phyloP scores from a whole-genome alignment of 1,140 invertebrate genomes.

The Psix sp. region DNA sequence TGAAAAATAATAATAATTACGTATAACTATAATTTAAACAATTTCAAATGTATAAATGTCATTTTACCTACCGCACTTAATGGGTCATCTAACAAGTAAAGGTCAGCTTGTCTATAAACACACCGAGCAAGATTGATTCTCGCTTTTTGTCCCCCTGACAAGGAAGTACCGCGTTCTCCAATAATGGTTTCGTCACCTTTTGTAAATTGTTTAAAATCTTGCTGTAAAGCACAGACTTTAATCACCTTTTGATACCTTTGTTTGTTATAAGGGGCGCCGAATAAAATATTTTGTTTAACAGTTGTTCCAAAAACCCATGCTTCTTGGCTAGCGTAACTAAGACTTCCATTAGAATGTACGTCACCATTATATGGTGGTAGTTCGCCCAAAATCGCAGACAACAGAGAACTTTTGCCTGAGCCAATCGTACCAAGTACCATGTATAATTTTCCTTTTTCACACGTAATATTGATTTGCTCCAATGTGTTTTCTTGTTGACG shows the following conservation, averaged over 20 bases:
- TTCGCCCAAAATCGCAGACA: conserved; percentile 82
- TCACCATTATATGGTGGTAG: conserved; percentile 79
- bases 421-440: conserved; percentile 82
- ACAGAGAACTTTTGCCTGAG: conserved; percentile 80
- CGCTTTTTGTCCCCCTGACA: conserved; percentile 92
- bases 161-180: conserved; percentile 87
- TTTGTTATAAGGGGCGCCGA: conserved; percentile 82
- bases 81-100: conserved; percentile 91
- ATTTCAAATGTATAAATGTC: no score
- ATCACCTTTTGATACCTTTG: conserved; percentile 80
- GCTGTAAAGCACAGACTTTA: conserved; percentile 80
- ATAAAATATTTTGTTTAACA: conserved; percentile 86
- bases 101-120: conserved; percentile 84
- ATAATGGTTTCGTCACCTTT: conserved; percentile 88
- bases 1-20: conserved; percentile 26
- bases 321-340: conserved; percentile 87
- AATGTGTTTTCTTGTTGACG: conserved; percentile 72
- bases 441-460: conserved; percentile 79
- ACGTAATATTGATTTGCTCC: conserved; percentile 76
- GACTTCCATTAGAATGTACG: conserved; percentile 77
- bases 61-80: conserved; percentile 85
- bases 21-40: no score
- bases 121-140: conserved; percentile 85
- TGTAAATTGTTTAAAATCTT: conserved; percentile 86
- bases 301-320: conserved; percentile 84